A percentile compares a stretch with the other conserved stretches of the same genome.
Conservation (phyloP, 2,797 vertebrate species). For the Gymnoscopelus braueri region DNA sequence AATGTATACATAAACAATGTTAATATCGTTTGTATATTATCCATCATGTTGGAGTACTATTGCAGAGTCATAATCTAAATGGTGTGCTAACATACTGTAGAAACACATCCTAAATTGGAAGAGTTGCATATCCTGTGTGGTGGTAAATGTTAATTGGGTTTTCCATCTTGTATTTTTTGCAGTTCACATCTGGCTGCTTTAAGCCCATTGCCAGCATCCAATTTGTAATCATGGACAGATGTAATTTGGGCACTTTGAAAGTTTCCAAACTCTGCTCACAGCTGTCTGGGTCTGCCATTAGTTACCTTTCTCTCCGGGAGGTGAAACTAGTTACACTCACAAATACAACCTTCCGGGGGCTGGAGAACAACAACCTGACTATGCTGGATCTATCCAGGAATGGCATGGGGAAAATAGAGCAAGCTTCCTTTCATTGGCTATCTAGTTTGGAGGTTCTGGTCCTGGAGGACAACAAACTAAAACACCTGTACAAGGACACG, state of each 20-base stretch:
- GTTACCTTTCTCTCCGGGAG: slow-evolving; percentile 80
- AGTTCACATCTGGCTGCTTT: slow-evolving; percentile 89
- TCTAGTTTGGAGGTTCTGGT: slow-evolving; percentile 80
- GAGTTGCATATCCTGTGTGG: no score
- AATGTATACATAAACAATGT: no score
- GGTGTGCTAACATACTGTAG: no score
- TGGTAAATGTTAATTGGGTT: no score
- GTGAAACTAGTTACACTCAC: slow-evolving; percentile 72
- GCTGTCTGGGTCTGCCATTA: slow-evolving; percentile 83
- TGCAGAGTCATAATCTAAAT: no score
- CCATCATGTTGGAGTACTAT: neutral
- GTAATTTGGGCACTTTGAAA: slow-evolving; percentile 63
- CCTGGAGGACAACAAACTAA: slow-evolving; percentile 83
- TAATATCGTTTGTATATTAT: no score
- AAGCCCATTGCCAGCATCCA: slow-evolving; percentile 79
- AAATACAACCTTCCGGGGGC: slow-evolving; percentile 80
- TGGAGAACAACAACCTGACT: slow-evolving; percentile 84
- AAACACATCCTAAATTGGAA: no score
- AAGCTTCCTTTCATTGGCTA: slow-evolving; percentile 87
- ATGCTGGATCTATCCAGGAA: slow-evolving; percentile 87
- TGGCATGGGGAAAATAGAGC: slow-evolving; percentile 71
- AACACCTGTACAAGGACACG: slow-evolving; percentile 74
- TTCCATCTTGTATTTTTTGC: slow-evolving; percentile 38
- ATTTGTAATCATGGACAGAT: slow-evolving; percentile 82
- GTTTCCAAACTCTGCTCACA: slow-evolving; percentile 80